A percentile compares a stretch with the other conserved stretches of the same genome.
Conservation (phyloP, 2,888 invertebrate genomes). For the Aethes cnicana region DNA sequence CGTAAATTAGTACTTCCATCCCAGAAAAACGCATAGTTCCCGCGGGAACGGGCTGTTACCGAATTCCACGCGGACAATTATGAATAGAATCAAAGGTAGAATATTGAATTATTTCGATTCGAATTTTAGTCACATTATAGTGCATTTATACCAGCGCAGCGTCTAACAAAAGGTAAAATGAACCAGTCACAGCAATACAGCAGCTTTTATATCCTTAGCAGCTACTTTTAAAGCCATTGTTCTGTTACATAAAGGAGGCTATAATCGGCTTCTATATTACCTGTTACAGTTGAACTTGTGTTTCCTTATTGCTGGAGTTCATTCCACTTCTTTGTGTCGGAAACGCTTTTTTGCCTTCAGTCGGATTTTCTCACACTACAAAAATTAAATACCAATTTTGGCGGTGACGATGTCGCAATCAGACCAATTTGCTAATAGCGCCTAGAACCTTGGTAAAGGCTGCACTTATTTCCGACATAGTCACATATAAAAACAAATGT, state of each 20-base stretch:
- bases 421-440: constrained; percentile 46
- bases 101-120: too few species aligned
- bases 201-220: constrained; percentile 10
- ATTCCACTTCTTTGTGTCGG: constrained; percentile 24
- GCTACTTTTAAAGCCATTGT: constrained; percentile 5
- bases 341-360: constrained; percentile 34
- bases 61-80: too few species aligned
- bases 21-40: too few species aligned
- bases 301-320: constrained; percentile 25
- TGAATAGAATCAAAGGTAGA: too few species aligned
- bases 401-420: constrained; percentile 31
- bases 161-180: neutral
- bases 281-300: constrained; percentile 11
- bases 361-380: constrained; percentile 37
- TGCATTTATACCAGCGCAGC: too few species aligned
- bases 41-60: too few species aligned
- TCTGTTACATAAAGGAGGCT: neutral
- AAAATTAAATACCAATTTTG: constrained; percentile 46
- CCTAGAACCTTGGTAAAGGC: constrained; percentile 56
- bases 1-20: too few species aligned
- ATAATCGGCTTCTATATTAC: constrained; percentile 13
- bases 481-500: constrained; percentile 60
- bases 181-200: neutral
- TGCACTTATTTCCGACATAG: constrained; percentile 56
- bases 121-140: too few species aligned